Evolutionary conservation across 2,797 vertebrate species (phyloP), one percentile per base, ranked within the genome.

Genomic region (Chaetodon trifasciatus): DNA sequence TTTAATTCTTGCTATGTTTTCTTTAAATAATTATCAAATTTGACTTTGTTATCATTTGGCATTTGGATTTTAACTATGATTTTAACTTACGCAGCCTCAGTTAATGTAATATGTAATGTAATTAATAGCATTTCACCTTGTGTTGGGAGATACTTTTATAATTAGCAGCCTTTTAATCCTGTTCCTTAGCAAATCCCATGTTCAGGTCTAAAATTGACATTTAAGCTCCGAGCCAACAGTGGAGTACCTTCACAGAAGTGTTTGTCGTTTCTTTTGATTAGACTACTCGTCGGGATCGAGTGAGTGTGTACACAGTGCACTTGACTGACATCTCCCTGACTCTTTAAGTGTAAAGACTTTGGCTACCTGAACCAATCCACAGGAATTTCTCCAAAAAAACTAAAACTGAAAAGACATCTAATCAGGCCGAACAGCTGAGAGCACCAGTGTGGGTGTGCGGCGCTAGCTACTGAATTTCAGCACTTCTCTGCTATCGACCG

Each of bases 241-340:
- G 1, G 6, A 46, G 8, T 21, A 2, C 47, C 57, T 23, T 65
- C 19, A 55, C 50, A 56, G 3, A 62, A 4, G 5, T 23, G n/a
- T 28, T 53, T 65, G 37, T 44, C 24, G 21, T 58, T 70, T 53
- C 17, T 13, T 57, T 56, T 63, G 46, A 52, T 37, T 21, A 42
- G 42, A 40, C 23, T 35, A 35, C 53, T 52, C 10, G 32, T 28
- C 2, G 0, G 50, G 42, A 37, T 11, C 19, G n/a, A 12, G n/a
- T n/a, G 21, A 37, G 49, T n/a, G 74, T 44, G 64, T 44, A 68
- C 19, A 68, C 6, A 35, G 21, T 56, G 47, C 23, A 44, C 47
- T 60, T 70, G 44, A 78, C 24, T 72, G 37, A 37, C 55, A 53
- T 46, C 23, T 60, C 4, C 19, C 47, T 49, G 12, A 55, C n/a